Conservation (phyloP, 1,140 invertebrate genomes). For the Andrena cerasifolii region DNA sequence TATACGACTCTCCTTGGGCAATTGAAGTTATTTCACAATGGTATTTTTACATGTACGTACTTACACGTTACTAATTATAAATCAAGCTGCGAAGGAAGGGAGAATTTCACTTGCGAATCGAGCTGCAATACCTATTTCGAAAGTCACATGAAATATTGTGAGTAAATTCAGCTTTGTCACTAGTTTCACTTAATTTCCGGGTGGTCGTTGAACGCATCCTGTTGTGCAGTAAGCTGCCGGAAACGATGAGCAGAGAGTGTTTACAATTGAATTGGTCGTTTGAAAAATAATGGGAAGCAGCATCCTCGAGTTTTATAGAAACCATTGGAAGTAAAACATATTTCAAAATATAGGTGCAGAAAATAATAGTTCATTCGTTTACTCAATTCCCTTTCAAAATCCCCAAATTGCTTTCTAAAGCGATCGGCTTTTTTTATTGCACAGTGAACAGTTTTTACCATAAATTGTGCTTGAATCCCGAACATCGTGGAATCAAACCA, state of each 20-base stretch:
- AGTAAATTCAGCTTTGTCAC: neutral
- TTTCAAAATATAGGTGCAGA: neutral
- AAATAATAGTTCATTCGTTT: neutral
- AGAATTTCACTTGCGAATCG: slow-evolving; percentile 13
- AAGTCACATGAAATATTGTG: slow-evolving; percentile 21
- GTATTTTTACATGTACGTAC: too few relatives aligned
- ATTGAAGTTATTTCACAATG: too few relatives aligned
- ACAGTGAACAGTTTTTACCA: too few relatives aligned
- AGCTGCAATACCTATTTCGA: slow-evolving; percentile 32
- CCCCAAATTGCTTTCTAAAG: too few relatives aligned
- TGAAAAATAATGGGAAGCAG: neutral
- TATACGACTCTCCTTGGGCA: too few relatives aligned
- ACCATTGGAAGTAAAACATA: neutral
- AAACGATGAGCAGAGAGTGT: slow-evolving; percentile 15
- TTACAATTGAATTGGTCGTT: neutral
- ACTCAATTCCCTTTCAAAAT: too few relatives aligned
- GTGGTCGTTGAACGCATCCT: slow-evolving; percentile 12
- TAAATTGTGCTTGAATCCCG: too few relatives aligned
- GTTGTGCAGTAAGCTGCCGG: neutral
- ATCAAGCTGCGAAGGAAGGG: too few relatives aligned
- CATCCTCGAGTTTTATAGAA: neutral
- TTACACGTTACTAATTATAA: too few relatives aligned
- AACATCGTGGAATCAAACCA: too few relatives aligned
- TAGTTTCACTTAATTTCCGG: slow-evolving; percentile 44
- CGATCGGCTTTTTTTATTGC: too few relatives aligned